These are phyloP conservation scores for Eupsittula cactorum DNA, from an alignment of 2,113 vertebrate species.

Conservation along the genomic window DNA sequence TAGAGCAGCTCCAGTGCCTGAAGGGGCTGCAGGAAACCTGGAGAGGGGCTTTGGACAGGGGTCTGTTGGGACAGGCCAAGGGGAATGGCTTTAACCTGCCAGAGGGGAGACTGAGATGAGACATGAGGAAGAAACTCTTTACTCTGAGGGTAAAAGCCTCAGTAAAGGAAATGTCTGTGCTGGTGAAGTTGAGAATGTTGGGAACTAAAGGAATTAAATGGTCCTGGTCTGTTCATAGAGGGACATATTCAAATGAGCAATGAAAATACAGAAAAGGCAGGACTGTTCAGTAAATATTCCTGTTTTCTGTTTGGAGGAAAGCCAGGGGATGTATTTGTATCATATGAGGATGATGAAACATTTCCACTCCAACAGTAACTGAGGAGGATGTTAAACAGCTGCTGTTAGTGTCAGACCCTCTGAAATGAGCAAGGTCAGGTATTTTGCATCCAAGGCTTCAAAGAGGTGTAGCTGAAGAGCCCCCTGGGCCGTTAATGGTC, in stretches of 20 bases:
- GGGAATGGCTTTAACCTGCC: not conserved
- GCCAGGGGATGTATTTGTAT: slow-evolving; percentile 56
- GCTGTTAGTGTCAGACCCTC: slow-evolving; percentile 57
- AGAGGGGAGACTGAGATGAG: not conserved
- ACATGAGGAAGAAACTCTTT: not conserved
- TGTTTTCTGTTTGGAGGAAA: slow-evolving; percentile 10
- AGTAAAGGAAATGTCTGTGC: not conserved
- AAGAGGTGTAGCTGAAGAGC: slow-evolving; percentile 28
- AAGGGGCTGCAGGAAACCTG: too few species aligned
- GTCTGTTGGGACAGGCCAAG: not conserved
- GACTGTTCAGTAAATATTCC: slow-evolving; percentile 21
- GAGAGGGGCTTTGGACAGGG: not conserved
- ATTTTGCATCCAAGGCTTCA: slow-evolving; percentile 47
- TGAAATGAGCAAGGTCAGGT: slow-evolving; percentile 45
- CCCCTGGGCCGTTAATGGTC: not conserved
- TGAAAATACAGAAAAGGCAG: slow-evolving; percentile 1
- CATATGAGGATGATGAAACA: slow-evolving; percentile 62
- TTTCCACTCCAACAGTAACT: slow-evolving; percentile 58
- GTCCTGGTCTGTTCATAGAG: not conserved
- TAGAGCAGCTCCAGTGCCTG: too few species aligned
- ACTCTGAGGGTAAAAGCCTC: not conserved
- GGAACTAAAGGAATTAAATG: not conserved
- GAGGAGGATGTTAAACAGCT: slow-evolving; percentile 64
- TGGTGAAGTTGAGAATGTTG: not conserved
- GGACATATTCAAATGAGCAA: not conserved